These are phyloP conservation scores for Eupeodes latifasciatus DNA, from an alignment of 2,888 invertebrate genomes.

Conservation along the genomic window DNA sequence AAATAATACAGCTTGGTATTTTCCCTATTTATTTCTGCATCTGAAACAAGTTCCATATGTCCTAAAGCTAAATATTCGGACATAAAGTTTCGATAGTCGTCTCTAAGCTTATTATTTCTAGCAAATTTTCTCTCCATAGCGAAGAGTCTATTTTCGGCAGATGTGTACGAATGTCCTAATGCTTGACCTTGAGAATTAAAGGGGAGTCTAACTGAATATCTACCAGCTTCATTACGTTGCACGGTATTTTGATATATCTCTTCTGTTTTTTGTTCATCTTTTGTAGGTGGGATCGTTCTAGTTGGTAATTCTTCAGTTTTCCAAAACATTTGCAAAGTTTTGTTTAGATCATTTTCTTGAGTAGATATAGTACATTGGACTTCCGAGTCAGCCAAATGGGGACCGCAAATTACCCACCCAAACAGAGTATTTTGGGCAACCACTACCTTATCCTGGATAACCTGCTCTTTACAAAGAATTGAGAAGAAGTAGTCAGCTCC, in stretches of 20 bases:
- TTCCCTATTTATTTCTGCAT: neutral
- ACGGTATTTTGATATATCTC: neutral
- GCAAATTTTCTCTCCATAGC: conserved; percentile 16
- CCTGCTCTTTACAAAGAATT: neutral
- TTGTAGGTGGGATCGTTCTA: neutral
- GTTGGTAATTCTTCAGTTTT: neutral
- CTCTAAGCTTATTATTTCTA: conserved; percentile 9
- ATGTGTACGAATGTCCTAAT: neutral
- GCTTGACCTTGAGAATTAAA: neutral
- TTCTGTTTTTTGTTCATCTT: neutral
- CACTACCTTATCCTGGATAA: no score
- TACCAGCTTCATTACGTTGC: neutral
- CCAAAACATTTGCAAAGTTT: neutral
- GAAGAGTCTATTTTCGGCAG: neutral
- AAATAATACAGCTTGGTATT: conserved; percentile 32
- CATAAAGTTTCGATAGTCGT: conserved; percentile 4
- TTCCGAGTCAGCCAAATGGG: no score
- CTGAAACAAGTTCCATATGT: conserved; percentile 30
- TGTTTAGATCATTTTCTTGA: neutral
- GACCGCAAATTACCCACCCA: no score
- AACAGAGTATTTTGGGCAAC: no score
- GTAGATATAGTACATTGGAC: neutral
- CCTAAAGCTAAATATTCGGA: conserved; percentile 16
- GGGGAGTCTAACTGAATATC: no score
- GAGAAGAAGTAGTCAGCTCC: neutral